Evolutionary conservation across 2,888 invertebrate species (phyloP).

Genomic region (Cephus sareptanus): DNA sequence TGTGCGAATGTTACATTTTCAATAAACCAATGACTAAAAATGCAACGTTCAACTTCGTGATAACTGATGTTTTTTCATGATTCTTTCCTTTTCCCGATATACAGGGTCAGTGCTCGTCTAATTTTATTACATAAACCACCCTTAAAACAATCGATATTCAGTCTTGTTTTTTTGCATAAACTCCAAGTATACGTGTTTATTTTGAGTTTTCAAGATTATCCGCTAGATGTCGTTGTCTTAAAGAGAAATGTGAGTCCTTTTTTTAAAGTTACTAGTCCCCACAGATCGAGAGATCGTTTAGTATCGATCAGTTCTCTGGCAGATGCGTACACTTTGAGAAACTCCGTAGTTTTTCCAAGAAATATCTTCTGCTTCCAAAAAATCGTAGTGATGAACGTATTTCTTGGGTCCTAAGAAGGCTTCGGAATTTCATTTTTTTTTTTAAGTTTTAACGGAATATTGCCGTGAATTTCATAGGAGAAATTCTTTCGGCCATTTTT

Average conservation of each 20-base stretch:
- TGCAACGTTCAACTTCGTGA: neutral
- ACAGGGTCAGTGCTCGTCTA: neutral
- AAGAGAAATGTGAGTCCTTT: neutral
- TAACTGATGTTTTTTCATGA: neutral
- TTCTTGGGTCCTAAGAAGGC: neutral
- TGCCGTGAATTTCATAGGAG: neutral
- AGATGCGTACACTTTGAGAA: neutral
- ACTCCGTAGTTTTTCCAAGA: neutral
- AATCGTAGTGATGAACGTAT: neutral
- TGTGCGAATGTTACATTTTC: neutral
- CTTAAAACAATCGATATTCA: neutral
- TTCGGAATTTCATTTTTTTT: neutral
- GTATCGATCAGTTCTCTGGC: slow-evolving; percentile 32
- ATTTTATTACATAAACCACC: neutral
- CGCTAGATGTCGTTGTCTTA: neutral
- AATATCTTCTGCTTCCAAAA: neutral
- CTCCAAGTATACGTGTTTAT: neutral
- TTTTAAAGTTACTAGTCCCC: neutral
- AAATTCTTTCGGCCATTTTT: slow-evolving; percentile 5
- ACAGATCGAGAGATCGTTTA: slow-evolving; percentile 35
- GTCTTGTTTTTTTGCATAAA: neutral
- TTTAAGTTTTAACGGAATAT: neutral
- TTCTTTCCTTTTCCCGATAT: neutral
- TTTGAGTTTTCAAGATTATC: neutral
- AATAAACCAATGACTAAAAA: neutral